Evolutionary conservation across 2,888 invertebrate species (phyloP).

Genomic region (Theretra japonica): DNA sequence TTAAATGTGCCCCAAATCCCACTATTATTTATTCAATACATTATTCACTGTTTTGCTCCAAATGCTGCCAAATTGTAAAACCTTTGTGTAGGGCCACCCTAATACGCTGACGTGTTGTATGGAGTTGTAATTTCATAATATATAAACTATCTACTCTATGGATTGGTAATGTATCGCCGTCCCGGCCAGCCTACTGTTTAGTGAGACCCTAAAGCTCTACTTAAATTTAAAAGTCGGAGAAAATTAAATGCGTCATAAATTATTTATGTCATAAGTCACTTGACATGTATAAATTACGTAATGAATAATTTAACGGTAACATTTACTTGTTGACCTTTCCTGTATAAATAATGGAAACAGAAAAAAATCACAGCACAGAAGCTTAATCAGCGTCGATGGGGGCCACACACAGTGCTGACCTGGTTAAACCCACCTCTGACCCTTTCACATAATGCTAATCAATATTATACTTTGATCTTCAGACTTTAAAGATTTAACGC

Average conservation of each 20-base stretch:
- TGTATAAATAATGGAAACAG: slow-evolving; percentile 38
- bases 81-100: too few species aligned
- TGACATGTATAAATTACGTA: slow-evolving; percentile 10
- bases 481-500: slow-evolving; percentile 31
- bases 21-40: too few species aligned
- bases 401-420: slow-evolving; percentile 20
- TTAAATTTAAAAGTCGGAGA: neutral
- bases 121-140: too few species aligned
- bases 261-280: slow-evolving; percentile 16
- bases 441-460: slow-evolving; percentile 30
- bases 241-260: neutral
- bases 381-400: slow-evolving; percentile 55
- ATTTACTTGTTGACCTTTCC: slow-evolving; percentile 37
- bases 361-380: slow-evolving; percentile 45
- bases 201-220: neutral
- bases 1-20: too few species aligned
- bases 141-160: too few species aligned
- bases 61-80: too few species aligned
- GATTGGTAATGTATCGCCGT: too few species aligned
- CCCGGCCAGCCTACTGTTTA: too few species aligned
- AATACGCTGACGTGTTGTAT: too few species aligned
- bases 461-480: slow-evolving; percentile 33
- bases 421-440: slow-evolving; percentile 26
- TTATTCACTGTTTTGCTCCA: too few species aligned
- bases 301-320: slow-evolving; percentile 24